Evolutionary conservation across 2,888 invertebrate species (phyloP).

Genomic region (Drosophila trichaetosa): DNA sequence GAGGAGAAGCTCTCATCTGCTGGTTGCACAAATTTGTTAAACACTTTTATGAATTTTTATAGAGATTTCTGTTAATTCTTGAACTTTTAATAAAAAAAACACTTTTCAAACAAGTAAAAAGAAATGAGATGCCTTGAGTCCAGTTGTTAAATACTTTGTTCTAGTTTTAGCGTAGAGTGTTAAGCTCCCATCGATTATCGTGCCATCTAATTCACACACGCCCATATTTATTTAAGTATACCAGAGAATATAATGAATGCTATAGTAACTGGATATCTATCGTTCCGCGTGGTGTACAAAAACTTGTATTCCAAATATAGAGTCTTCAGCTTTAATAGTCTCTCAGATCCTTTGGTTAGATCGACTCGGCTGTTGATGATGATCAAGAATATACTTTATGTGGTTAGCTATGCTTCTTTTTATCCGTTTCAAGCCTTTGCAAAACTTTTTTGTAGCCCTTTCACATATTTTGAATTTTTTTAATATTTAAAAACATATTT

Average conservation of each 20-base stretch:
- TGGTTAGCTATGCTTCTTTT: background rate
- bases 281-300: background rate
- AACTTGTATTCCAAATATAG: background rate
- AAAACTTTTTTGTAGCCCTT: background rate
- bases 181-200: background rate
- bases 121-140: background rate
- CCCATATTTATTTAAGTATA: background rate
- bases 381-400: background rate
- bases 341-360: background rate
- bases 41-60: background rate
- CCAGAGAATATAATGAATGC: background rate
- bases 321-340: background rate
- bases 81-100: background rate
- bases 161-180: background rate
- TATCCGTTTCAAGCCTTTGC: background rate
- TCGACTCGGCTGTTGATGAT: background rate
- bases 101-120: background rate
- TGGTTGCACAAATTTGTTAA: background rate
- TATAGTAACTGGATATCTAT: background rate
- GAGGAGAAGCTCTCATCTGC: background rate
- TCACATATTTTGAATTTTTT: background rate
- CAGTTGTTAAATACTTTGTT: background rate
- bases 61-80: background rate
- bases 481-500: background rate
- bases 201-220: background rate